Evolutionary conservation across 2,113 vertebrate species (phyloP).

Genomic region (Panurus biarmicus): DNA sequence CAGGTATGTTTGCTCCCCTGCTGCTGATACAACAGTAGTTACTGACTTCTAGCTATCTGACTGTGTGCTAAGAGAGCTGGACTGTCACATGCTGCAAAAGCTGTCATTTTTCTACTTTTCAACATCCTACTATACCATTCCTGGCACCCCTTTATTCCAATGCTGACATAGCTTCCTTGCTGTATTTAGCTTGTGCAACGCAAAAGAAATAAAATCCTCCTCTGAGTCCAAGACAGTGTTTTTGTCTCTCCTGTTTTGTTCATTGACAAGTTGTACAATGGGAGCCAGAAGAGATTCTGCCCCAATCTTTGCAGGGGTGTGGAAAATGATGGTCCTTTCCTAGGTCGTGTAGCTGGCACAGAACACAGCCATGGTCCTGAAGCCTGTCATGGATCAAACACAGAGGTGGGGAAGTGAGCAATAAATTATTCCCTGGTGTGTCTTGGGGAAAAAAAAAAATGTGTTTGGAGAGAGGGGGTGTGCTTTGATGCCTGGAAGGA

Average conservation of each 20-base stretch:
- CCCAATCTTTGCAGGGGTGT: accelerated
- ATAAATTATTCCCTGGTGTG: not conserved
- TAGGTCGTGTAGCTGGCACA: not conserved
- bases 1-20: not conserved
- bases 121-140: not conserved
- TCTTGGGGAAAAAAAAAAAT: not conserved
- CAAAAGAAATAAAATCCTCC: not conserved
- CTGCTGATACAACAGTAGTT: not conserved
- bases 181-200: not conserved
- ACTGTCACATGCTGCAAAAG: not conserved
- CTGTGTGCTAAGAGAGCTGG: not conserved
- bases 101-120: not conserved
- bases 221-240: not conserved
- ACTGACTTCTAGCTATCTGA: not conserved
- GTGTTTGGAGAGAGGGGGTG: not conserved
- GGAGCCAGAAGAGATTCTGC: not conserved
- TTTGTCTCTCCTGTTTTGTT: not conserved
- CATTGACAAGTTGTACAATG: too few species aligned
- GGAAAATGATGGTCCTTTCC: not conserved
- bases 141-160: not conserved
- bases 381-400: not conserved
- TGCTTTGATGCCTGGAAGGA: not conserved
- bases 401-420: not conserved
- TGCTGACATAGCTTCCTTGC: not conserved
- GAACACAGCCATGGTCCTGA: not conserved